A percentile compares a stretch with the other conserved stretches of the same genome.
phyloP scores from a whole-genome alignment of 1,140 invertebrate species.

The Atta cephalotes region DNA sequence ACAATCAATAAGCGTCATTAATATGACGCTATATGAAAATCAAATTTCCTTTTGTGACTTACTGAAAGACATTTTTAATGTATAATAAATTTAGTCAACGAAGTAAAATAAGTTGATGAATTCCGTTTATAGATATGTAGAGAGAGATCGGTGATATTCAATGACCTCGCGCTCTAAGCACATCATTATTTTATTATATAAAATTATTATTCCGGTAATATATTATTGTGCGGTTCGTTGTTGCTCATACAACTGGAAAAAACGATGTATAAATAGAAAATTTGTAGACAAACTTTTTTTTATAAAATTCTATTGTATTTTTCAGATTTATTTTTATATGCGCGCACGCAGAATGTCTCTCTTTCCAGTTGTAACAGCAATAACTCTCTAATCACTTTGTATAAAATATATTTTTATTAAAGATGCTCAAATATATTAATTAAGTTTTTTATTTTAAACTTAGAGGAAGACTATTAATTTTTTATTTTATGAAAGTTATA shows the following conservation, averaged over 20 bases:
- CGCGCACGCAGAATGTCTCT: not conserved
- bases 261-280: not conserved
- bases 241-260: not conserved
- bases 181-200: not conserved
- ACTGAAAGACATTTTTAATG: conserved; percentile 13
- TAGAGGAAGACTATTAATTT: not conserved
- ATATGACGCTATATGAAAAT: conserved; percentile 51
- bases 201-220: not conserved
- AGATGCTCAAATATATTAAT: conserved; percentile 12
- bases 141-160: conserved; percentile 38
- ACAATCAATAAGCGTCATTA: conserved; percentile 69
- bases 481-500: conserved; percentile 1
- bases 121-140: conserved; percentile 23
- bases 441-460: conserved; percentile 2
- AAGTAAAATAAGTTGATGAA: conserved; percentile 38
- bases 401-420: conserved; percentile 23
- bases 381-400: conserved; percentile 13
- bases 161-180: conserved; percentile 35
- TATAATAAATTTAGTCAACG: conserved; percentile 43
- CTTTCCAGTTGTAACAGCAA: not conserved
- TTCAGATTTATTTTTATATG: not conserved
- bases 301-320: not conserved
- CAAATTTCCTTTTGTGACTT: conserved; percentile 59
- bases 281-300: not conserved
- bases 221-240: not conserved